Base-by-base conservation (phyloP, 2,113 vertebrate species). In the Centrocercus urophasianus region DNA sequence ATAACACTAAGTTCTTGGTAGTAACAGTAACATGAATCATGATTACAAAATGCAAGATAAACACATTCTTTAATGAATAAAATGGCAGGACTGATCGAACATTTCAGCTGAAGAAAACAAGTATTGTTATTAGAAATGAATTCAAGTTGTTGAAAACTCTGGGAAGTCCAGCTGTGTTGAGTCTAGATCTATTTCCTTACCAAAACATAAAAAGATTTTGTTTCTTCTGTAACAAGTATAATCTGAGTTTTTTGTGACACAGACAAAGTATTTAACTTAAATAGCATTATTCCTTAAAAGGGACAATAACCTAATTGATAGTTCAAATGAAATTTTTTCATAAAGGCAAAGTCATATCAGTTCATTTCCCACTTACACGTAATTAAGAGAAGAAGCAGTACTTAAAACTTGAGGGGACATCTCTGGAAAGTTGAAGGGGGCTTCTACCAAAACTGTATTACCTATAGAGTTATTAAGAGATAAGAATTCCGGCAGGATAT, bases 61-160 rank as follows among this genome's bases (percentile, higher is more conserved):
- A 28, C 7, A n/a, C 16, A 4, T 15, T 73, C 38, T 66, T 74
- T 81, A 95, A 86, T 76, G 7, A 94, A 61, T 52, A 45, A 7
- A 3, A 75, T 6, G 87, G 72, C 10, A 48, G 88, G 74, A 56
- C 19, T 73, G 57, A 79, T 54, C 28, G n/a, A 54, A 81, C 8
- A 90, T 25, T 50, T 50, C 12, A 16, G 52, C 10, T 81, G 52
- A 20, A 85, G 11, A 93, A 96, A 91, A 81, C 8, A 90, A 80
- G 38, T 52, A 34, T 4, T 50, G 21, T 13, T 78, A 74, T 91
- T 84, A 84, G 13, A 96, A 95, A 67, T 64, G 0, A 90, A 92
- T 85, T 64, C 52, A 89, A 85, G 10, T 54, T 66, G 47, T 25
- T n/a, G 45, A 88, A 96, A 94, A 32, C 50, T 63, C 15, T 93